Percentiles rank a stretch among this genome's conserved stretches.
phyloP scores from a whole-genome alignment of 2,888 invertebrate species.

The Aphrophora alni region DNA sequence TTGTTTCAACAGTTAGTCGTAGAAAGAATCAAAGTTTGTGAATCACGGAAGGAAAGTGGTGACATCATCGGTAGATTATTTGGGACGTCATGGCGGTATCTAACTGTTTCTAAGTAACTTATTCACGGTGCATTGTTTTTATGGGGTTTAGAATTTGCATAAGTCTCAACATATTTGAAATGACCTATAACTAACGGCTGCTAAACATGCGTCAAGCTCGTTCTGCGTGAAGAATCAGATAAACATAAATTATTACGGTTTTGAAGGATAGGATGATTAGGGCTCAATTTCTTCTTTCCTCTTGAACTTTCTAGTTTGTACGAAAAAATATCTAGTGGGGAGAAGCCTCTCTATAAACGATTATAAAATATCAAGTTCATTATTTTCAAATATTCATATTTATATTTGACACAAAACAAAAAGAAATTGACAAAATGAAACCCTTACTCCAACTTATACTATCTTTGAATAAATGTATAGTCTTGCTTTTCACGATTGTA shows the following conservation, averaged over 20 bases:
- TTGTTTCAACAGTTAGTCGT: not conserved
- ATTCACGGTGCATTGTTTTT: conserved; percentile 4
- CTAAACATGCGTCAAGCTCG: not conserved
- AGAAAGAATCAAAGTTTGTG: not conserved
- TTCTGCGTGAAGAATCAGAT: not conserved
- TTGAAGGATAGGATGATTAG: not conserved
- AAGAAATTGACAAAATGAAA: no score
- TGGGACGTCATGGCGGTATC: not conserved
- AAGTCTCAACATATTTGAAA: not conserved
- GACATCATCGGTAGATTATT: not conserved
- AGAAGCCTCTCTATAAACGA: no score
- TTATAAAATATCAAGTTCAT: no score
- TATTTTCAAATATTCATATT: no score
- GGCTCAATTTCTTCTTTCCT: not conserved
- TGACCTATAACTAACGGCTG: not conserved
- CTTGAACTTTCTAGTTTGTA: not conserved
- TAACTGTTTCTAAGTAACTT: not conserved
- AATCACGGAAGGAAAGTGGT: not conserved
- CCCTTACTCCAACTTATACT: no score
- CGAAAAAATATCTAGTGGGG: no score
- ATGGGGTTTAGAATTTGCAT: not conserved
- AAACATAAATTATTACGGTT: not conserved
- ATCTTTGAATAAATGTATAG: no score
- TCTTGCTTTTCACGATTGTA: no score
- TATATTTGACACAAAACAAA: no score